Evolutionary conservation across 2,113 vertebrate species (phyloP), one percentile per base, ranked within the genome.

Genomic region (Hiodon alosoides): DNA sequence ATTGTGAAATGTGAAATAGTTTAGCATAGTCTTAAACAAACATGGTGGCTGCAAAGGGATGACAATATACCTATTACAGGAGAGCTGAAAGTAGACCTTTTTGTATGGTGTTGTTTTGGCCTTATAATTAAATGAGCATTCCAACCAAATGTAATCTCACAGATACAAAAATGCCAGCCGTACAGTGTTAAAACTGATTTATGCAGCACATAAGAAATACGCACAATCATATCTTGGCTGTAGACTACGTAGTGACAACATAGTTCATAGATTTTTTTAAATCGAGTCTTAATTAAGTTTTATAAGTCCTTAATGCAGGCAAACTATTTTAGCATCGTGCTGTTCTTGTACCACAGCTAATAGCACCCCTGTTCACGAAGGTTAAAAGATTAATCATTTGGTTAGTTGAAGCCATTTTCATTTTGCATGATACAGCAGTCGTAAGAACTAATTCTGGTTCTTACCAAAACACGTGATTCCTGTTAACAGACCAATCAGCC

Each of bases 401-500:
- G 51, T 55, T 53, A 59, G 54, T 10, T 54, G 57, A 70, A 8
- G 16, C 16, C 67, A 65, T 75, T 69, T 46, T 55, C 74, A 67
- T 75, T 67, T 75, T 69, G 74, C 74, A 68, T 69, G 74, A 69
- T 64, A 68, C 8, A 67, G 54, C 11, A 68, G 7, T 59, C 75
- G 31, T 61, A 54, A 71, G 50, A 64, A 71, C 60, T 76, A 76
- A 77, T 80, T 69, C 77, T 83, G 77, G 71, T 80, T 80, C 81
- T 84, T 82, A 83, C 80, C 81, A 74, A 82, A 14, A 82, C 87
- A 90, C 88, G 87, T 91, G 90, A 87, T 69, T 46, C 73, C 61
- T 4, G 72, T n/a, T 50, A 53, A 67, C 70, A n/a, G 83, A 77
- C 89, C 90, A 91, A 91, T 90, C 81, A 47, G 69, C 51, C 14